A percentile compares a stretch with the other conserved stretches of the same genome.
Conservation (phyloP, 2,888 invertebrate genomes). For the Anthophora plumipes region DNA sequence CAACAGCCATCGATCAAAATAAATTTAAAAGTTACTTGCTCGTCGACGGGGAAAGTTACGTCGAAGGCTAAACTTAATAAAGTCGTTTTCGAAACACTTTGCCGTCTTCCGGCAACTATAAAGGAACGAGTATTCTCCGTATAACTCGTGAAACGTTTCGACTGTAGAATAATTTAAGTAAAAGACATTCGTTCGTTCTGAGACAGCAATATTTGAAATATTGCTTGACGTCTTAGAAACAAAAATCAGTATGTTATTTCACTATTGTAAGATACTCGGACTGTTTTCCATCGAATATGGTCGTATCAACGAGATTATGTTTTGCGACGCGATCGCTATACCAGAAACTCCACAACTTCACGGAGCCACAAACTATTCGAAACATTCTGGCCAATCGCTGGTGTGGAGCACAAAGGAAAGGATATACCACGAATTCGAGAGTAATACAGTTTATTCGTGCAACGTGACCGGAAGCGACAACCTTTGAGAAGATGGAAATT, state of each 20-base stretch:
- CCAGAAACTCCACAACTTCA: constrained; percentile 5
- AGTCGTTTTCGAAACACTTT: not conserved
- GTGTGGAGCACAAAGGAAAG: constrained; percentile 29
- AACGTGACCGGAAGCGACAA: constrained; percentile 52
- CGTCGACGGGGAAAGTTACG: not conserved
- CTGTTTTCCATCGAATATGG: not conserved
- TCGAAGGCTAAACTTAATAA: not conserved
- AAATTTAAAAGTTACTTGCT: not conserved
- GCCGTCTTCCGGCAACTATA: not conserved
- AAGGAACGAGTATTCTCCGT: not conserved
- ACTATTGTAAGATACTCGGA: not conserved
- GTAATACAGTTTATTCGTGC: constrained; percentile 49
- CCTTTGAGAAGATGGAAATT: constrained; percentile 23
- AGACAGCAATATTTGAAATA: constrained; percentile 1
- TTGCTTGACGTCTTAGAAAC: not conserved
- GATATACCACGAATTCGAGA: constrained; percentile 32
- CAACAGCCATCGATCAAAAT: constrained; percentile 10
- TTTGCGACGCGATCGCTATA: constrained; percentile 31
- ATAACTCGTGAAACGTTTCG: not conserved
- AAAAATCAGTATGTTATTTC: not conserved
- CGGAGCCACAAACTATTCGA: constrained; percentile 51
- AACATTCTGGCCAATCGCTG: constrained; percentile 42
- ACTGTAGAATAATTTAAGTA: constrained; percentile 10
- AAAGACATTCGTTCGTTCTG: not conserved
- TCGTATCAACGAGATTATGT: constrained; percentile 23